Evolutionary conservation across 2,797 vertebrate species (phyloP).

Genomic region (Gymnothorax javanicus): DNA sequence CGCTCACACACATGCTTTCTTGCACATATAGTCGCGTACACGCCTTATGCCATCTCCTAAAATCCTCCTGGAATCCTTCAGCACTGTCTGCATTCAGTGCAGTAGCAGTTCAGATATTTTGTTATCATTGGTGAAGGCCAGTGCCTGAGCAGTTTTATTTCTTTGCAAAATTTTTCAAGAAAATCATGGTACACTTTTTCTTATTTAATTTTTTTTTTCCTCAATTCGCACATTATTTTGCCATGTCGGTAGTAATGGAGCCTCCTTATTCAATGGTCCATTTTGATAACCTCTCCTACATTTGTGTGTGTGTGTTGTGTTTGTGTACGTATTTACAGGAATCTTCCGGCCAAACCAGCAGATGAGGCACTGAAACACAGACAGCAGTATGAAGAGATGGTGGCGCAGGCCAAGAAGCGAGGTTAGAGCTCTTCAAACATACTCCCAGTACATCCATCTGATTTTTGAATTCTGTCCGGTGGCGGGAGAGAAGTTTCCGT

Average conservation of each 20-base stretch:
- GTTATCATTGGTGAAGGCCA: not conserved
- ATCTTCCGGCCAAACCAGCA: slow-evolving; percentile 92
- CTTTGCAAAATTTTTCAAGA: not conserved
- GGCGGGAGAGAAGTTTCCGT: not conserved
- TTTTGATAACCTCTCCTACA: not conserved
- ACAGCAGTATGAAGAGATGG: slow-evolving; percentile 95
- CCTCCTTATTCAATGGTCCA: not conserved
- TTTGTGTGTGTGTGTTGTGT: not conserved
- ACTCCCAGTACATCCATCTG: not conserved
- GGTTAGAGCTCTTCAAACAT: slow-evolving; percentile 55
- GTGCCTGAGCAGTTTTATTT: not conserved
- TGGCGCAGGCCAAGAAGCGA: slow-evolving; percentile 91
- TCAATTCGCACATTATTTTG: not conserved
- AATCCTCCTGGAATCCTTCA: not conserved
- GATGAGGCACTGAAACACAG: slow-evolving; percentile 92
- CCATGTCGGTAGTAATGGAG: not conserved
- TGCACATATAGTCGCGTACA: too few relatives aligned
- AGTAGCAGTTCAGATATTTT: not conserved
- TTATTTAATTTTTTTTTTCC: not conserved
- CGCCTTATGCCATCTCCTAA: not conserved
- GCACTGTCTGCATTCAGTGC: not conserved
- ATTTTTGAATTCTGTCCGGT: not conserved
- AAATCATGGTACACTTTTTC: not conserved
- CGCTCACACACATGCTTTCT: not conserved
- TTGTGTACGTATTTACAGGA: slow-evolving; percentile 68